Base-by-base conservation (phyloP, 1,140 invertebrate genomes). In the Magallana gigas region DNA sequence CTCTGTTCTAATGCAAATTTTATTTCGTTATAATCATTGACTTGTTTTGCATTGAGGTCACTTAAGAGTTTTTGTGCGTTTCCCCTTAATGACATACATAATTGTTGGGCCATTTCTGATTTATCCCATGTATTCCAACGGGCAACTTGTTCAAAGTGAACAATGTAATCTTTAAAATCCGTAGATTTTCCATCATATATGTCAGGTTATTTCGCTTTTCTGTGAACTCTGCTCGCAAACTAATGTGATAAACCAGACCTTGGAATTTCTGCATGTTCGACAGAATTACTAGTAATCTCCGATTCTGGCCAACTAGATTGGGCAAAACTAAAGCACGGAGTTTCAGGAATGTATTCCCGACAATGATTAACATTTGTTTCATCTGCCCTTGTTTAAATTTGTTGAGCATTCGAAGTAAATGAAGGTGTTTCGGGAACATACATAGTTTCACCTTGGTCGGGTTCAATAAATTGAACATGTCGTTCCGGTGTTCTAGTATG, bases 91-190 rank as follows among this genome's bases (percentile, higher is more conserved):
- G 85, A 64, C 76, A 87, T 89, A 29, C 68, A 48, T 62, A 87
- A 60, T 62, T 89, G 88, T 85, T 87, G 83, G 29, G 85, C 88
- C 57, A 68, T 89, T 59, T 86, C 88, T n/a, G 12, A 23, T 29
- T 84, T 71, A 56, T 82, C 18, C 84, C 85, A 86, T 7, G 57
- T 11, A 80, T 86, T 88, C 81, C 80, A 86, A 48, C 11, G 23
- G 36, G 36, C 36, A 56, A 57, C 57, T 56, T 88, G 87, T 83
- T 88, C 71, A 64, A 88, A 85, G 57, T 85, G 84, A 83, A 83
- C 58, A 56, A 88, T 64, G 23, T 59, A 85, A 68, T 85, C 87
- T 83, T 83, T 60, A 23, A 84, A 88, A 80, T 88, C 84, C 29
- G 56, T 68, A 18, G 87, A 88, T 68, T 68, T 68, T n/a, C 62